A percentile compares a stretch with the other conserved stretches of the same genome.
These are phyloP conservation scores for Styela clava DNA, from an alignment of 23 tunicate species.

Conservation along the genomic window DNA sequence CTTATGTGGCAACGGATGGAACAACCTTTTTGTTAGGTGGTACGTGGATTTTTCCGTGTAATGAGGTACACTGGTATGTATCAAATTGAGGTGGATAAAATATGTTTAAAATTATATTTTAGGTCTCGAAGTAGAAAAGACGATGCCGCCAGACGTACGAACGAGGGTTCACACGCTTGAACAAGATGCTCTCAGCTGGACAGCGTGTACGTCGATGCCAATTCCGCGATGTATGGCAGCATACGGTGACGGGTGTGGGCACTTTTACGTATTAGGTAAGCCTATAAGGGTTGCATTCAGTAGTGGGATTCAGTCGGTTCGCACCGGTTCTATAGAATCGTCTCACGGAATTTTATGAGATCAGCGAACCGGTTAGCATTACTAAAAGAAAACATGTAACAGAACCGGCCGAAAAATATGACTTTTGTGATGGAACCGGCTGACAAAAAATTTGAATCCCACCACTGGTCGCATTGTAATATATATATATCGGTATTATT, in stretches of 20 bases:
- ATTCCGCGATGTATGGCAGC: constrained; percentile 83
- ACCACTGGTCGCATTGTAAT: too few relatives aligned
- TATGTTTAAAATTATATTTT: background rate
- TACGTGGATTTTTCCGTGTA: background rate
- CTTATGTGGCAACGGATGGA: constrained; percentile 50
- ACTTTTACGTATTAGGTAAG: constrained; percentile 61
- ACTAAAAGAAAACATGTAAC: too few relatives aligned
- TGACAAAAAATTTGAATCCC: too few relatives aligned
- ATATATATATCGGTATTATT: background rate
- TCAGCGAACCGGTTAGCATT: too few relatives aligned
- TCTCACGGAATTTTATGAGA: too few relatives aligned
- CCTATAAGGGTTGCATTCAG: background rate
- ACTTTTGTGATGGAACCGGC: too few relatives aligned
- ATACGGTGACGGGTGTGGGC: constrained; percentile 45
- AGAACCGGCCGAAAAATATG: too few relatives aligned
- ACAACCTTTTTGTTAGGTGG: constrained; percentile 78
- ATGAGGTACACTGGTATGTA: background rate
- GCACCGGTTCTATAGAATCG: too few relatives aligned
- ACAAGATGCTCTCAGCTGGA: constrained; percentile 42
- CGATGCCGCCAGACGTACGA: constrained; percentile 22
- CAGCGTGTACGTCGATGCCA: constrained; percentile 25
- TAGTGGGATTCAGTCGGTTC: too few relatives aligned
- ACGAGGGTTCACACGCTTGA: constrained; percentile 52
- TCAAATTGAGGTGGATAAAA: too few relatives aligned
- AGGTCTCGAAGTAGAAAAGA: constrained; percentile 64